Conservation (phyloP, 37 sponge, comb jelly and placozoan species). For the Ianthella basta region DNA sequence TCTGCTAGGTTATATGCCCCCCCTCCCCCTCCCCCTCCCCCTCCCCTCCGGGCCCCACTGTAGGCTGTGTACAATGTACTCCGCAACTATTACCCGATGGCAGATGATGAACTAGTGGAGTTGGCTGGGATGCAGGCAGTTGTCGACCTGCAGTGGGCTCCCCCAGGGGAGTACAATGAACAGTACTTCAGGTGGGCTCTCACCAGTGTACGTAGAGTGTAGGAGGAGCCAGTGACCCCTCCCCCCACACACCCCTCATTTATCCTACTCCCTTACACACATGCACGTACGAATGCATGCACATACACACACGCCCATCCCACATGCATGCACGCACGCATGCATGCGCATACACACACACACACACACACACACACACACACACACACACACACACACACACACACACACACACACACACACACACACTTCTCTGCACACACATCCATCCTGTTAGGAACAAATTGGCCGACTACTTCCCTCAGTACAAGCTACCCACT, state of each 20-base stretch:
- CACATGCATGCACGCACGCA: too few species aligned
- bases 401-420: too few species aligned
- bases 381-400: too few species aligned
- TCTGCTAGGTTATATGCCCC: too few species aligned
- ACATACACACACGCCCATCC: too few species aligned
- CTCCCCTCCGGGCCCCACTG: background rate
- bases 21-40: too few species aligned
- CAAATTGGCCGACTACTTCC: slow-evolving; percentile 22
- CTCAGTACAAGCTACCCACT: slow-evolving; percentile 7
- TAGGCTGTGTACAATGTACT: slow-evolving; percentile 77
- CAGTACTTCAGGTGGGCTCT: slow-evolving; percentile 16
- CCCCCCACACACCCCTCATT: background rate
- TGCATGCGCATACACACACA: too few species aligned
- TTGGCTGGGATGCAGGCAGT: slow-evolving; percentile 77
- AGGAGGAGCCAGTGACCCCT: background rate
- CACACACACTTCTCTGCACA: background rate
- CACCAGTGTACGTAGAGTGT: background rate
- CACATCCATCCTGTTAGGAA: background rate
- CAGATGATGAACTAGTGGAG: slow-evolving; percentile 43
- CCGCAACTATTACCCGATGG: slow-evolving; percentile 66
- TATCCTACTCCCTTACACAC: background rate
- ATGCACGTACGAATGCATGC: too few species aligned
- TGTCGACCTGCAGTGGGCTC: background rate
- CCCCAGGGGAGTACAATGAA: background rate
- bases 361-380: too few species aligned